These are phyloP conservation scores for Chrysotoxum bicinctum DNA, from an alignment of 2,888 invertebrate species.

Conservation along the genomic window DNA sequence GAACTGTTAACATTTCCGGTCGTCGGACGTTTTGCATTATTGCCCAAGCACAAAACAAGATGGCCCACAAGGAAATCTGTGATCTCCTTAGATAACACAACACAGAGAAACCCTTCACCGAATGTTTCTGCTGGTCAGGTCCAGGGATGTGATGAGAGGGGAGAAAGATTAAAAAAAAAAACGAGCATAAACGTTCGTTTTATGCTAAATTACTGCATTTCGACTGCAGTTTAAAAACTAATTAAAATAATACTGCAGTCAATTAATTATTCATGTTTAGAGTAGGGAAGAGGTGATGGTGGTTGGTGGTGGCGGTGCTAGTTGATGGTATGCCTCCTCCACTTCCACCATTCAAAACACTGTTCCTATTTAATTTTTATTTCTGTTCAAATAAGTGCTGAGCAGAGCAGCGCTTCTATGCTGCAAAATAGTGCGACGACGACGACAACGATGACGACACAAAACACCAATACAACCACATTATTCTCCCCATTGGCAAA, in stretches of 20 bases:
- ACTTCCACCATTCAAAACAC: conserved; percentile 36
- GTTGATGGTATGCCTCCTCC: conserved; percentile 29
- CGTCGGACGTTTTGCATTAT: conserved; percentile 59
- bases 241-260: conserved; percentile 83
- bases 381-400: conserved; percentile 67
- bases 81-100: conserved; percentile 60
- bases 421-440: conserved; percentile 60
- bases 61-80: conserved; percentile 37
- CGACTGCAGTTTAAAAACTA: conserved; percentile 81
- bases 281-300: conserved; percentile 29
- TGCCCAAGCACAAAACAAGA: conserved; percentile 31
- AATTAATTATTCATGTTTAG: conserved; percentile 82
- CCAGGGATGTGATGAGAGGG: conserved; percentile 4
- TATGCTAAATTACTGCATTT: conserved; percentile 73
- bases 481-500: conserved; percentile 27
- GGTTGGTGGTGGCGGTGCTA: neutral
- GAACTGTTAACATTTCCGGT: conserved; percentile 56
- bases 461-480: conserved; percentile 44
- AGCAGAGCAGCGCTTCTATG: conserved; percentile 19
- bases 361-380: conserved; percentile 69
- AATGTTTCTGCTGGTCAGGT: neutral
- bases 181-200: conserved; percentile 50
- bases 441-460: conserved; percentile 42
- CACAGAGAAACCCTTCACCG: neutral
- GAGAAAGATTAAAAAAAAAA: conserved; percentile 21